Base-by-base conservation (phyloP, 1,140 invertebrate genomes). In the Dryas iulia region DNA sequence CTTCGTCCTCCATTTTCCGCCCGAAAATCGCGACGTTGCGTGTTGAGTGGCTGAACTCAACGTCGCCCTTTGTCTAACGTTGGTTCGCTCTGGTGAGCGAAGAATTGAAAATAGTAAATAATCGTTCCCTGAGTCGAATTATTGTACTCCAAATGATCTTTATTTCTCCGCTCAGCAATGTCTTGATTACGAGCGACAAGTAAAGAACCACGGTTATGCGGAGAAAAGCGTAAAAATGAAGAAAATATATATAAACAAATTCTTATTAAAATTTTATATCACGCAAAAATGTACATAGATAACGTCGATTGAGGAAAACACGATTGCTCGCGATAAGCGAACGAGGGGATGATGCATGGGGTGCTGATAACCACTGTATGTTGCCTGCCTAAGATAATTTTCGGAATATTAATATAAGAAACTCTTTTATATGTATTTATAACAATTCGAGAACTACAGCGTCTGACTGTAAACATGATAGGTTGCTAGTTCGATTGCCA, bases 281-380 rank as follows among this genome's bases (percentile, higher is more conserved):
- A 18, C 14, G 39, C 21, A 10, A 47, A 47, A 47, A 47, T 18
- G 14, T 21, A 18, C 21, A 8, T n/a, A 18, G 39, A 47, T 47
- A 47, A 47, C 2, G 5, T 53, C 52, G 61, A 52, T 65, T 56
- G 61, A 68, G 35, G 68, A 70, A 71, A 53, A 10, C 63, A 47
- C 63, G 57, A 71, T 67, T 61, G 69, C 25, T 33, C 24, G 56
- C 14, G 72, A 74, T 74, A 74, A 74, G 72, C 11, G 52, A 66
- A 59, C 58, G 68, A 62, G 69, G 33, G 58, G 64, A 68, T 67
- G 72, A 74, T 64, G 59, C 56, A 67, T 74, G 35, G 33, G 23
- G 33, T 53, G 24, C 18, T 35, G 47, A 60, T 57, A 70, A 74
- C 12, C n/a, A 18, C 39, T 21, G n/a, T 8, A 21, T 21, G 18